These are phyloP conservation scores for Lates calcarifer DNA, from an alignment of 2,113 vertebrate species.

Conservation along the genomic window DNA sequence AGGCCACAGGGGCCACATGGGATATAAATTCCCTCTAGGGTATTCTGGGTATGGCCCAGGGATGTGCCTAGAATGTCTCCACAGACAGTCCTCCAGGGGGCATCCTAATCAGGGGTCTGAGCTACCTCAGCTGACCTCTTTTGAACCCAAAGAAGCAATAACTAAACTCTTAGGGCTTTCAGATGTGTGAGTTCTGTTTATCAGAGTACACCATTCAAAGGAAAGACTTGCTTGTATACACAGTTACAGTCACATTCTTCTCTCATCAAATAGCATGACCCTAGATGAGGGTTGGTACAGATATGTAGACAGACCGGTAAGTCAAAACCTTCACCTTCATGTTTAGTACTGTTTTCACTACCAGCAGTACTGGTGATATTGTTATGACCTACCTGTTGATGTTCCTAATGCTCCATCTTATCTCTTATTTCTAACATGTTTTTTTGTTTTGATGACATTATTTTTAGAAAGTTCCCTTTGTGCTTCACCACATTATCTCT, in stretches of 20 bases:
- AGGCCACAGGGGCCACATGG: not conserved
- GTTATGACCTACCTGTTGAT: not conserved
- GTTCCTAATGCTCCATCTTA: not conserved
- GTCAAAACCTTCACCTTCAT: not conserved
- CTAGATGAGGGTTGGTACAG: not conserved
- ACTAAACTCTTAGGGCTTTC: not conserved
- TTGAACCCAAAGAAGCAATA: not conserved
- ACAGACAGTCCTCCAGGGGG: not conserved
- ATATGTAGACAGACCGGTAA: not conserved
- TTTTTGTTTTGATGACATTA: not conserved
- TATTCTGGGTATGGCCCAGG: not conserved
- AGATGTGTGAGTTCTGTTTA: constrained; percentile 1
- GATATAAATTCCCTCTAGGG: not conserved
- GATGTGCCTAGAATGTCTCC: not conserved
- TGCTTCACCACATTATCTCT: too few species aligned
- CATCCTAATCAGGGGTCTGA: not conserved
- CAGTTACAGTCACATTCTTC: not conserved
- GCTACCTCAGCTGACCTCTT: not conserved
- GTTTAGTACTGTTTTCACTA: not conserved
- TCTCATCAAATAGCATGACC: not conserved
- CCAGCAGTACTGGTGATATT: not conserved
- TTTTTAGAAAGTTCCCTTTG: not conserved
- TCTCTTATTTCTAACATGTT: not conserved
- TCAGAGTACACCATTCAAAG: not conserved
- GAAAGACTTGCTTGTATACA: not conserved